phyloP scores from a whole-genome alignment of 1,140 invertebrate species.

The Papilio polyxenes region DNA sequence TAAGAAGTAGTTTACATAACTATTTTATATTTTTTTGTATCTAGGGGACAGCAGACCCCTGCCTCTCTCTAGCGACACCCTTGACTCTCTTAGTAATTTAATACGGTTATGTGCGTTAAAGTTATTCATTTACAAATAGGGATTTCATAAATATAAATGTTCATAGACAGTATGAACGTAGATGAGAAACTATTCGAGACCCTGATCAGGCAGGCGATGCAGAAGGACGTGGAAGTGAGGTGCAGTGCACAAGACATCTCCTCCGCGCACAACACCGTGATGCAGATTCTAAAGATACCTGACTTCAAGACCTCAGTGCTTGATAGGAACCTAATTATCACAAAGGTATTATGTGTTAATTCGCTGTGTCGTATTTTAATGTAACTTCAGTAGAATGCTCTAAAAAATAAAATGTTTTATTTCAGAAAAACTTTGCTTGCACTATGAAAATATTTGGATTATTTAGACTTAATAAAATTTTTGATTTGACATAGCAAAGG shows the following conservation, averaged over 20 bases:
- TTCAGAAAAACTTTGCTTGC: too few relatives aligned
- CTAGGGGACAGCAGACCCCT: too few relatives aligned
- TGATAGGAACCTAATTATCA: conserved; percentile 59
- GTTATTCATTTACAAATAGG: too few relatives aligned
- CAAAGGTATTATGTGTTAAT: conserved; percentile 53
- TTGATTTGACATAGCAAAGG: too few relatives aligned
- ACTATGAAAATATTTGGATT: too few relatives aligned
- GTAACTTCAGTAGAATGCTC: too few relatives aligned
- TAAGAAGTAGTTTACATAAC: too few relatives aligned
- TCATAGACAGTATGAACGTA: conserved; percentile 43
- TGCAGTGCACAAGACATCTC: conserved; percentile 48
- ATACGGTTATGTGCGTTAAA: not conserved
- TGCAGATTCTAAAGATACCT: conserved; percentile 54
- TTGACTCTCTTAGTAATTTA: too few relatives aligned
- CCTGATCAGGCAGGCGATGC: conserved; percentile 49
- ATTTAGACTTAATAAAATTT: too few relatives aligned
- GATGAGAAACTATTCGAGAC: conserved; percentile 49
- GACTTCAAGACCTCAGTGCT: conserved; percentile 55
- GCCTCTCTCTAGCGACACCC: too few relatives aligned
- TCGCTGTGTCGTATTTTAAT: not conserved
- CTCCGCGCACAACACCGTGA: conserved; percentile 52
- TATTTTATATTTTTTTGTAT: too few relatives aligned
- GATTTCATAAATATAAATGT: not conserved
- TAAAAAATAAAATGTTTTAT: too few relatives aligned
- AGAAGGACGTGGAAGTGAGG: conserved; percentile 32